phyloP scores from a whole-genome alignment of 2,888 invertebrate genomes.

The Drosophila subsilvestris region DNA sequence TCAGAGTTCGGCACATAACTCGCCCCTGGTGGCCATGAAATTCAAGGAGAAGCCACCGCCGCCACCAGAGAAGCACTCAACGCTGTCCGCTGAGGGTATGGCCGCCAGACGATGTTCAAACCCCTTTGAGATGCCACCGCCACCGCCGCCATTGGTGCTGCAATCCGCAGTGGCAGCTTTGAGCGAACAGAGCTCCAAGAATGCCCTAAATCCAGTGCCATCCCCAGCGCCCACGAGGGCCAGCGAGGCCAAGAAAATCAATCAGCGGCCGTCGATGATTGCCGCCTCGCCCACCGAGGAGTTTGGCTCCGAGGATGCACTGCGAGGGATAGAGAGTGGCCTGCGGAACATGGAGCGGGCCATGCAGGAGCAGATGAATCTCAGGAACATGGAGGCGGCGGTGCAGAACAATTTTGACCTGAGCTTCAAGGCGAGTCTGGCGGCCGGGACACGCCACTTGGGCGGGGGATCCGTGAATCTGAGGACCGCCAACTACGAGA shows the following conservation, averaged over 20 bases:
- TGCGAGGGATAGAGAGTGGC: constrained; percentile 84
- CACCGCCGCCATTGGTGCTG: constrained; percentile 71
- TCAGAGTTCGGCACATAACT: constrained; percentile 82
- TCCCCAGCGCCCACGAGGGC: constrained; percentile 81
- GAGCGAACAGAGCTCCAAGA: constrained; percentile 71
- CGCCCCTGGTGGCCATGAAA: constrained; percentile 79
- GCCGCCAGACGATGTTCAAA: constrained; percentile 80
- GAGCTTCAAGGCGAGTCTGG: constrained; percentile 76
- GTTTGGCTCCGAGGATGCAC: constrained; percentile 84
- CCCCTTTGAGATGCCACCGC: constrained; percentile 81
- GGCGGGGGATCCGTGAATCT: constrained; percentile 72
- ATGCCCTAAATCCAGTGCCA: constrained; percentile 65
- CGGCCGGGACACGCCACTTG: constrained; percentile 65
- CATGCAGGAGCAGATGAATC: constrained; percentile 84
- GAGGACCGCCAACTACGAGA: constrained; percentile 76
- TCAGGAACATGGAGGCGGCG: constrained; percentile 82
- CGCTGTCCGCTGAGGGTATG: constrained; percentile 68
- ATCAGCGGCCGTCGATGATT: constrained; percentile 31
- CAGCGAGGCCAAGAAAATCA: constrained; percentile 75
- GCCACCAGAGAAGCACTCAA: constrained; percentile 78
- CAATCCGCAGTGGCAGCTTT: constrained; percentile 71
- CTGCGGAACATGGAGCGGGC: constrained; percentile 84
- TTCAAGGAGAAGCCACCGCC: constrained; percentile 81
- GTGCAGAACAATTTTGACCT: constrained; percentile 79
- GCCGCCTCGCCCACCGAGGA: constrained; percentile 82